A percentile compares a stretch with the other conserved stretches of the same genome.
phyloP scores from a whole-genome alignment of 1,140 invertebrate species.

The Leptinotarsa lineolata region DNA sequence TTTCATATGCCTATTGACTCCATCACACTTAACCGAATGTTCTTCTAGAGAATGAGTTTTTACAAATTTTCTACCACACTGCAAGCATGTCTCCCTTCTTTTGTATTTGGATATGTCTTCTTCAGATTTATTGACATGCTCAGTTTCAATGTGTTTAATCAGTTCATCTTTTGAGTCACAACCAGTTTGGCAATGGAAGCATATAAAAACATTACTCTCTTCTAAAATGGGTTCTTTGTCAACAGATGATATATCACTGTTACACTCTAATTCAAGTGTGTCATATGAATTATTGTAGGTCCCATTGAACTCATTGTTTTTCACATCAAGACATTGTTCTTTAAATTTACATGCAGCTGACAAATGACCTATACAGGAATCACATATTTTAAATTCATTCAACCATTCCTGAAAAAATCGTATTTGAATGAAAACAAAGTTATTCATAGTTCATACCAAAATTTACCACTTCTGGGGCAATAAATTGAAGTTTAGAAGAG shows the following conservation, averaged over 20 bases:
- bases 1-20: slow-evolving; percentile 22
- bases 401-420: slow-evolving; percentile 24
- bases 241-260: slow-evolving; percentile 9
- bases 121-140: slow-evolving; percentile 5
- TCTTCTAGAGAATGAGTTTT: slow-evolving; percentile 13
- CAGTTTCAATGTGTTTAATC: slow-evolving; percentile 22
- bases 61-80: slow-evolving; percentile 26
- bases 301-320: not conserved
- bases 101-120: slow-evolving; percentile 13
- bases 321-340: slow-evolving; percentile 10
- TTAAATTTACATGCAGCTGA: slow-evolving; percentile 16
- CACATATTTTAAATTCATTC: slow-evolving; percentile 6
- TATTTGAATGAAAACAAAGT: not conserved
- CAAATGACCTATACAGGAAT: not conserved
- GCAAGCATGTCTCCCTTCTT: slow-evolving; percentile 1
- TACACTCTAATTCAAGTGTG: not conserved
- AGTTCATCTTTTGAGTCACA: slow-evolving; percentile 26
- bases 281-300: not conserved
- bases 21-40: slow-evolving; percentile 21
- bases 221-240: slow-evolving; percentile 7
- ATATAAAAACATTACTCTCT: slow-evolving; percentile 16
- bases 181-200: slow-evolving; percentile 21
- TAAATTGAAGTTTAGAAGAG: not conserved
- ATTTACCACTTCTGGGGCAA: slow-evolving; percentile 19
- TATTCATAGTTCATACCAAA: not conserved